Evolutionary conservation across 2,113 vertebrate species (phyloP).

Genomic region (Bubalus kerabau): DNA sequence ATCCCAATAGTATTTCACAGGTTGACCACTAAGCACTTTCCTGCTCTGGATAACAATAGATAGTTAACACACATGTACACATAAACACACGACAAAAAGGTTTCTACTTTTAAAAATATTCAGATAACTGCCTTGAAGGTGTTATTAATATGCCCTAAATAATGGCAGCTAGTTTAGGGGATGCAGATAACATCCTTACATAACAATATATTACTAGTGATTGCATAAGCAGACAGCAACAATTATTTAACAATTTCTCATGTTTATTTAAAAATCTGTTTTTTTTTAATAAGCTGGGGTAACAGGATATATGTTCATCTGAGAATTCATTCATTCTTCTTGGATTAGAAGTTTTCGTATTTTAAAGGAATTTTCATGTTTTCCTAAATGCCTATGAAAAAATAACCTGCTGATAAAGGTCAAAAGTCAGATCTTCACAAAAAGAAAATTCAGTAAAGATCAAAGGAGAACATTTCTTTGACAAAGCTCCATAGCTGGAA

Average conservation of each 20-base stretch:
- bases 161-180: accelerated
- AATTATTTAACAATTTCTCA: background rate
- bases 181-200: background rate
- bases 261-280: background rate
- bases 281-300: background rate
- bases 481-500: background rate
- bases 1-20: background rate
- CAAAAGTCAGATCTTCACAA: background rate
- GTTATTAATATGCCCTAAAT: background rate
- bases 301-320: background rate
- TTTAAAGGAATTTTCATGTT: background rate
- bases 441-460: background rate
- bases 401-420: background rate
- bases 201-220: background rate
- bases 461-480: background rate
- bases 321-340: background rate
- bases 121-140: background rate
- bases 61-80: background rate
- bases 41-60: background rate
- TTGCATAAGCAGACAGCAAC: background rate
- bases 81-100: accelerated
- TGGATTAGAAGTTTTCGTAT: background rate
- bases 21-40: background rate
- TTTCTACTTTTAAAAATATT: background rate
- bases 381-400: background rate